Evolutionary conservation across 2,888 invertebrate genomes (phyloP).

Genomic region (Pachycephus smyrnensis): DNA sequence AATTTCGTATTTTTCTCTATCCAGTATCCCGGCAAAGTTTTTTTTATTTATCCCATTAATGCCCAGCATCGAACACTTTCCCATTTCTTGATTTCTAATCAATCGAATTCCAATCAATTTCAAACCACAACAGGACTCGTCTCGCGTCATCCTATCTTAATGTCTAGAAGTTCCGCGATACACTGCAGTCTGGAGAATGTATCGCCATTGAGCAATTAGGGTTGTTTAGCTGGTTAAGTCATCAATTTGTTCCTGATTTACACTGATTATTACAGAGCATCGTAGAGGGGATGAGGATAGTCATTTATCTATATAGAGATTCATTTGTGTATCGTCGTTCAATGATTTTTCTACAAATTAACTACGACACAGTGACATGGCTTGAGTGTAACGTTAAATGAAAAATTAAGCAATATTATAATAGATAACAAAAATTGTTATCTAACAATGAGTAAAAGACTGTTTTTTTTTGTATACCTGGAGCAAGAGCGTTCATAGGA

Average conservation of each 20-base stretch:
- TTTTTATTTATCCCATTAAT: background rate
- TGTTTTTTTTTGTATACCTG: constrained; percentile 41
- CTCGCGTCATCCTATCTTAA: background rate
- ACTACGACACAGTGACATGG: background rate
- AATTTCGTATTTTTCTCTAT: background rate
- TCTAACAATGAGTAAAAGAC: background rate
- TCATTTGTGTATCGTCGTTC: background rate
- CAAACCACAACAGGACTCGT: background rate
- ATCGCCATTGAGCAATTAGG: constrained; percentile 11
- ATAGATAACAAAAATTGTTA: background rate
- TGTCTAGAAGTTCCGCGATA: constrained; percentile 1
- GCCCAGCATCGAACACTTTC: background rate
- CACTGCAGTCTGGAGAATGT: background rate
- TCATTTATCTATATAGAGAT: background rate
- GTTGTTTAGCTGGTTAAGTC: constrained; percentile 23
- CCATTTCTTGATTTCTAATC: background rate
- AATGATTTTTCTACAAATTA: background rate
- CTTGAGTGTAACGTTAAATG: background rate
- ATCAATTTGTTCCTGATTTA: constrained; percentile 21
- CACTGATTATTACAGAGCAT: constrained; percentile 8
- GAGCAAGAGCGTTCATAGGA: constrained; percentile 52
- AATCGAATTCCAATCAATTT: background rate
- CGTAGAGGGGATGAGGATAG: background rate
- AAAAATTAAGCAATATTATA: background rate
- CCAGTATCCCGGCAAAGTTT: background rate